Conservation (phyloP, 2,113 vertebrate genomes). For the Sander vitreus region DNA sequence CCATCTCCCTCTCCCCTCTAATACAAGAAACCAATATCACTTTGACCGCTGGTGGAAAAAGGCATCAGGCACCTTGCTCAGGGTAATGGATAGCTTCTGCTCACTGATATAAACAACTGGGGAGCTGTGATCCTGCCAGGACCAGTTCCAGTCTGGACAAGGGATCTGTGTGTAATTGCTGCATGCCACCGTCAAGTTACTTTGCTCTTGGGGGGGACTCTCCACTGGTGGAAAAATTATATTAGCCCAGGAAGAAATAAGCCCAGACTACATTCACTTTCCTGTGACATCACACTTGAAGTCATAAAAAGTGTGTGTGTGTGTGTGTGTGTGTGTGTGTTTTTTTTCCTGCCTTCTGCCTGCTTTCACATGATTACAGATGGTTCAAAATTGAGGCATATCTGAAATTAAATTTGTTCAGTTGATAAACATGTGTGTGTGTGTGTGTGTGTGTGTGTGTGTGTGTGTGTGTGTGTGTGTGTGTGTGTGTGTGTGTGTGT, state of each 20-base stretch:
- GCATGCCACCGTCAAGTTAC: slow-evolving; percentile 57
- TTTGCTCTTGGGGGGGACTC: slow-evolving; percentile 53
- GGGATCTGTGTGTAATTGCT: slow-evolving; percentile 64
- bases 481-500: slow-evolving; percentile 4
- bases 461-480: neutral
- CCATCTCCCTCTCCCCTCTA: slow-evolving; percentile 47
- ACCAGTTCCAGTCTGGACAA: slow-evolving; percentile 64
- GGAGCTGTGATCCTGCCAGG: slow-evolving; percentile 72
- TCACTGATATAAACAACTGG: slow-evolving; percentile 73
- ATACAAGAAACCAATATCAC: slow-evolving; percentile 76
- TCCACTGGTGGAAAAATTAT: slow-evolving; percentile 67
- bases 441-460: neutral
- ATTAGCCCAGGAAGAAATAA: slow-evolving; percentile 73
- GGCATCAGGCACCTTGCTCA: slow-evolving; percentile 72
- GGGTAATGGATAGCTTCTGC: slow-evolving; percentile 75
- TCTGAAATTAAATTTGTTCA: slow-evolving; percentile 69
- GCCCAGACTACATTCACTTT: slow-evolving; percentile 62
- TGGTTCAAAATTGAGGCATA: slow-evolving; percentile 61
- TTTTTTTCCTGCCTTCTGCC: slow-evolving; percentile 34
- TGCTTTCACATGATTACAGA: slow-evolving; percentile 60
- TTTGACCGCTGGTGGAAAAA: slow-evolving; percentile 70
- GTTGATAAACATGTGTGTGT: slow-evolving; percentile 28
- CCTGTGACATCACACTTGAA: slow-evolving; percentile 70
- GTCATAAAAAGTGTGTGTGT: slow-evolving; percentile 59
- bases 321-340: neutral